These are phyloP conservation scores for Etia nguti DNA, from an alignment of 2,113 vertebrate species.

Conservation along the genomic window DNA sequence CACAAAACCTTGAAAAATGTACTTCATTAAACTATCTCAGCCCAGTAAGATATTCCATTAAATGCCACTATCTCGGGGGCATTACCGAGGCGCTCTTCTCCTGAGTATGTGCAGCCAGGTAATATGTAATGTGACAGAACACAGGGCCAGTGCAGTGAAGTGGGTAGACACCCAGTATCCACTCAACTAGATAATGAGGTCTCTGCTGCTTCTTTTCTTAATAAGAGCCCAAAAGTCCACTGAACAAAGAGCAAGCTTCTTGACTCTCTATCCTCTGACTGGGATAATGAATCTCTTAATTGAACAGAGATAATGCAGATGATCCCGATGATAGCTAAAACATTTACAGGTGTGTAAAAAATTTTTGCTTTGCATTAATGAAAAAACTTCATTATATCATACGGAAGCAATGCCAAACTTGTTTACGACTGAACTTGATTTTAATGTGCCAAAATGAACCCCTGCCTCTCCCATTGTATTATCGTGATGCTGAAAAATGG, in stretches of 20 bases:
- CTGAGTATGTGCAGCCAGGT: not conserved
- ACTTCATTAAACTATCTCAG: not conserved
- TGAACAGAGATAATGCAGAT: not conserved
- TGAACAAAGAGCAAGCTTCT: not conserved
- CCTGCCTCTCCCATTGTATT: not conserved
- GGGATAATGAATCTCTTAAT: constrained; percentile 4
- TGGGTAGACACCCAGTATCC: constrained; percentile 7
- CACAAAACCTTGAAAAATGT: not conserved
- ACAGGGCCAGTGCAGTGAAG: not conserved
- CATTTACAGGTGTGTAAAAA: not conserved
- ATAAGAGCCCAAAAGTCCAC: not conserved
- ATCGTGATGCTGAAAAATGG: not conserved
- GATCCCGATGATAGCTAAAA: not conserved
- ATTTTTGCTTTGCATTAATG: not conserved
- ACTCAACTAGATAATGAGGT: constrained; percentile 22
- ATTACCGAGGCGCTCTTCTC: constrained; percentile 5
- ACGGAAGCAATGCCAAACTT: not conserved
- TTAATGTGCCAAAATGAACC: not conserved
- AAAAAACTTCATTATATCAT: not conserved
- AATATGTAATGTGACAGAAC: not conserved
- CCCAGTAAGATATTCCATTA: not conserved
- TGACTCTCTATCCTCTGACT: not conserved
- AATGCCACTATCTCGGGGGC: not conserved
- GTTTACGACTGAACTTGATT: not conserved
- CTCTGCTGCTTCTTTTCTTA: constrained; percentile 3